phyloP scores from a whole-genome alignment of 2,888 invertebrate species.

The Bugula neritina region DNA sequence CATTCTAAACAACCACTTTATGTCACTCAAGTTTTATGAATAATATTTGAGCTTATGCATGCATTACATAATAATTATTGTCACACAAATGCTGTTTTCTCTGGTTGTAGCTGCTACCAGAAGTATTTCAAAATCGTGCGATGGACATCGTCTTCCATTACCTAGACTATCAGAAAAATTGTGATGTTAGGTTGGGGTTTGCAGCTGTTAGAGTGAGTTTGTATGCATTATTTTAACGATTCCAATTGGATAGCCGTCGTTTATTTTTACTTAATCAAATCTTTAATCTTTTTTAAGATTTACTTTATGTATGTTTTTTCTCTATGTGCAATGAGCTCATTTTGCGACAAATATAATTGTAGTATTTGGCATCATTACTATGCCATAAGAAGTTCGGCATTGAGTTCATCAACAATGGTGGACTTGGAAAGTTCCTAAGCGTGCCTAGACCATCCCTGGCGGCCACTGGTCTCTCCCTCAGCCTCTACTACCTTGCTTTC shows the following conservation, averaged over 20 bases:
- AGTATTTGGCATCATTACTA: constrained; percentile 85
- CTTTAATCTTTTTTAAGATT: no score
- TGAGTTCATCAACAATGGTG: constrained; percentile 84
- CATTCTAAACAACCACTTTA: neutral
- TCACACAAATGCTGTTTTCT: neutral
- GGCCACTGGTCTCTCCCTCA: constrained; percentile 91
- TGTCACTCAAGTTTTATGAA: neutral
- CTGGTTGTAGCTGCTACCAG: constrained; percentile 71
- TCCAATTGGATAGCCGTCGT: no score
- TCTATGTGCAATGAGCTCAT: no score
- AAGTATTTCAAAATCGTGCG: constrained; percentile 87
- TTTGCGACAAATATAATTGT: no score
- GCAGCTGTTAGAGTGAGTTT: constrained; percentile 70
- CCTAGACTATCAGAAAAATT: constrained; percentile 78
- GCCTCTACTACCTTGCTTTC: constrained; percentile 91
- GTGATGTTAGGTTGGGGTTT: constrained; percentile 86
- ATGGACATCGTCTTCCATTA: constrained; percentile 83
- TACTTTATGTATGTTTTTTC: no score
- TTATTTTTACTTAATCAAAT: no score
- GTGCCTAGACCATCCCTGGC: constrained; percentile 90
- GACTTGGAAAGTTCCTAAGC: constrained; percentile 75
- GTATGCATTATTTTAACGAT: neutral
- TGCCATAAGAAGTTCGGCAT: constrained; percentile 98
- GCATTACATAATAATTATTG: neutral
- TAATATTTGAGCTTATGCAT: neutral